Base-by-base conservation (phyloP, 2,797 vertebrate species). In the Thunnus albacares region DNA sequence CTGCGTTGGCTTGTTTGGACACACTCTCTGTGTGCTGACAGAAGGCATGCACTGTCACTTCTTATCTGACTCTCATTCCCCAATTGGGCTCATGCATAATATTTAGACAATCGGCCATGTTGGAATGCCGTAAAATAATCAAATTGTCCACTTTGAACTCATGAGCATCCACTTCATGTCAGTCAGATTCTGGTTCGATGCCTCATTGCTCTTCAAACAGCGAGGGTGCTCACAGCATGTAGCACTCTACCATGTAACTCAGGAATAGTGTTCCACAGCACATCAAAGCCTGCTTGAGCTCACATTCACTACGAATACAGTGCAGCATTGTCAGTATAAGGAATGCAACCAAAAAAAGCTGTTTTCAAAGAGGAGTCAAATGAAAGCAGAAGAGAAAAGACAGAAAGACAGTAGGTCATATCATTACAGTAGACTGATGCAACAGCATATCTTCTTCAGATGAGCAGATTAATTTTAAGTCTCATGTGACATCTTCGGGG, bases 271-370 rank as follows among this genome's bases (percentile, higher is more conserved):
- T 85, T 88, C 88, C 85, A 22, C 73, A 47, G 68, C 79, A 89
- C 90, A 91, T 90, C 87, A 91, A 94, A 93, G 87, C 79, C 73
- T 67, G 81, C 79, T 81, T 71, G 73, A 82, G 87, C 74, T 87
- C 76, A 89, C 80, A 84, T 86, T 80, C 84, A 90, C 76, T 41
- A 90, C 65, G 33, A 83, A 86, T 75, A 88, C 83, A 82, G 78
- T 63, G 84, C 87, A 89, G 86, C 77, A 68, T 87, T 85, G 87
- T 90, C 85, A 85, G 75, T 70, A 53, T 30, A 47, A 78, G 73
- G 53, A 79, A 84, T 38, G 77, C 79, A 84, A 90, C 81, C 51
- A 28, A 82, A 71, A 77, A 70, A 61, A 84, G 60, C 68, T 60
- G 15, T 71, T 91, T 87, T 88, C 77, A 89, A 87, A 87, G 73